A percentile compares a stretch with the other conserved stretches of the same genome.
phyloP scores from a whole-genome alignment of 2,113 vertebrate genomes.

The Tenrec ecaudatus region DNA sequence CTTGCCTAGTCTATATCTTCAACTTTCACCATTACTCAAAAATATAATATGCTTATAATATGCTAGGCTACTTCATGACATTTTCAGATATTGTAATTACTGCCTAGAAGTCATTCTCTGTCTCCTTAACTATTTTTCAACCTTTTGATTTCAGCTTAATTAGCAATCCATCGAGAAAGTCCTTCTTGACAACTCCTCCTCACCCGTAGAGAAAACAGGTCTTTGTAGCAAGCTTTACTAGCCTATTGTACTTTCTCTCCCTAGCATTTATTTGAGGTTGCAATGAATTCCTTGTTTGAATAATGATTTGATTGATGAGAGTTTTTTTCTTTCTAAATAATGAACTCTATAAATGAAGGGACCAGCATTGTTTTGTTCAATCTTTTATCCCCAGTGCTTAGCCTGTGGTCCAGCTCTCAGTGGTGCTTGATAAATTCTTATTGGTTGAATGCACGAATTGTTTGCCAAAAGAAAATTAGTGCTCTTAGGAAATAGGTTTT shows the following conservation, averaged over 20 bases:
- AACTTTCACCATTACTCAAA: not conserved
- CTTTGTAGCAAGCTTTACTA: not conserved
- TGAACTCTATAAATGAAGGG: not conserved
- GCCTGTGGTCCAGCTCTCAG: not conserved
- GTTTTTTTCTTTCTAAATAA: not conserved
- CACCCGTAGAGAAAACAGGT: not conserved
- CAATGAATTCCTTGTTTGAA: conserved; percentile 24
- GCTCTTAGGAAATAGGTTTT: not conserved
- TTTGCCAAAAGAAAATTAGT: not conserved
- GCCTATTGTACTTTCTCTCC: not conserved
- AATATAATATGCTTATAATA: not conserved
- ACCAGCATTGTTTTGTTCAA: not conserved
- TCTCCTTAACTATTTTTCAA: not conserved
- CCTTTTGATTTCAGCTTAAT: not conserved
- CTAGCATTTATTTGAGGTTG: not conserved
- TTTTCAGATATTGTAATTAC: not conserved
- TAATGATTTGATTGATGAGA: conserved; percentile 10
- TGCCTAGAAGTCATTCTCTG: not conserved
- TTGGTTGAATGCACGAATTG: not conserved
- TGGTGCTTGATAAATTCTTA: not conserved
- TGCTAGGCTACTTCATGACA: not conserved
- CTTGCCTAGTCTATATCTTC: too few species aligned
- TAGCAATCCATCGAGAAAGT: not conserved
- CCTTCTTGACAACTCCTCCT: not conserved
- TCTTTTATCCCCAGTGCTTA: not conserved